Conservation (phyloP, 2,113 vertebrate species). For the Hiodon alosoides region DNA sequence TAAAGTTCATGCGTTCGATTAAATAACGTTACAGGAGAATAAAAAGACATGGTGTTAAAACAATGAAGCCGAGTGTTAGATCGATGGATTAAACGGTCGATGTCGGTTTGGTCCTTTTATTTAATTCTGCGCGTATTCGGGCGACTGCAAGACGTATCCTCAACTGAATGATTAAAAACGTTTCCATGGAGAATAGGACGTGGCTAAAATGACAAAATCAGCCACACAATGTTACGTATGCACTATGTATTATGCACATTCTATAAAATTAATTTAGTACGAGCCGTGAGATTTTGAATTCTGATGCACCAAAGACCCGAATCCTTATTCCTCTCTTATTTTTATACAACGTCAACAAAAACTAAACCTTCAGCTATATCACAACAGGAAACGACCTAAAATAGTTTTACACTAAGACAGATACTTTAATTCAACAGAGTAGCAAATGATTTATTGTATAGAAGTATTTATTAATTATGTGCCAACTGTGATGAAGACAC, state of each 20-base stretch:
- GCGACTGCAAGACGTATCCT: conserved; percentile 7
- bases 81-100: conserved; percentile 3
- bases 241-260: neutral
- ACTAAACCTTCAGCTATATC: too few species aligned
- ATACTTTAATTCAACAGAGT: too few species aligned
- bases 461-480: too few species aligned
- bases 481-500: too few species aligned
- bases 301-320: neutral
- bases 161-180: conserved; percentile 22
- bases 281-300: neutral
- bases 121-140: conserved; percentile 5
- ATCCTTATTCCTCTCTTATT: too few species aligned
- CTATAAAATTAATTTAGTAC: neutral
- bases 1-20: neutral
- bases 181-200: conserved; percentile 21
- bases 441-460: too few species aligned
- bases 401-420: too few species aligned
- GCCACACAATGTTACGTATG: neutral
- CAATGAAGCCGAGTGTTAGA: neutral
- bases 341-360: too few species aligned
- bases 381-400: too few species aligned
- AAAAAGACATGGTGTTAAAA: neutral
- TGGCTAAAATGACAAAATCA: conserved; percentile 19
- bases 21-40: neutral
- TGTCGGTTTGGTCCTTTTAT: conserved; percentile 8